Evolutionary conservation across 64 coral and sea anemone species (phyloP).

Genomic region (Dendrophyllia cribrosa): DNA sequence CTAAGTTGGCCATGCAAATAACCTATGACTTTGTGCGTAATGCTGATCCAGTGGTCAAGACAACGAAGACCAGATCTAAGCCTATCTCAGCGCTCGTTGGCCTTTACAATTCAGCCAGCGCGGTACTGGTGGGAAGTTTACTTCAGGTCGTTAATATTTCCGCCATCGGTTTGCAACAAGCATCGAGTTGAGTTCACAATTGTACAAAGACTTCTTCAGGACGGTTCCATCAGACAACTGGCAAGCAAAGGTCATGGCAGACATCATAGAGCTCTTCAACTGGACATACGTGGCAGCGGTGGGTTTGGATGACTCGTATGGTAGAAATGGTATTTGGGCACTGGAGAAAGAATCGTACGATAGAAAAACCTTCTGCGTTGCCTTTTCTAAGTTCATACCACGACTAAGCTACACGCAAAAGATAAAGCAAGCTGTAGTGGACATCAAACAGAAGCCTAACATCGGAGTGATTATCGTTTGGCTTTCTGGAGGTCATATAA

Average conservation of each 20-base stretch:
- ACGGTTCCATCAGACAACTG: slow-evolving; percentile 81
- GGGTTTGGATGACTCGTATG: slow-evolving; percentile 68
- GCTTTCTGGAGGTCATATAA: slow-evolving; percentile 26
- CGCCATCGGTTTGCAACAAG: slow-evolving; percentile 45
- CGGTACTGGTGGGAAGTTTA: slow-evolving; percentile 42
- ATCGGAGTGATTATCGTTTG: slow-evolving; percentile 44
- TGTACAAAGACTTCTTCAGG: slow-evolving; percentile 65
- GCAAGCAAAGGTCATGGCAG: slow-evolving; percentile 62
- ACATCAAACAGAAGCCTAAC: background rate
- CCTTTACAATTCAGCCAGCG: background rate
- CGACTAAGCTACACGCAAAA: background rate
- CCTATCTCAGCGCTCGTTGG: slow-evolving; percentile 20
- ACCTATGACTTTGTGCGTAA: background rate
- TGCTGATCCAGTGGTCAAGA: background rate
- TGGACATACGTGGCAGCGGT: background rate
- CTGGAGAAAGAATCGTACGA: slow-evolving; percentile 24
- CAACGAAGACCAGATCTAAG: background rate
- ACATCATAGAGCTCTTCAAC: too few species aligned
- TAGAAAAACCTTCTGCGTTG: slow-evolving; percentile 34
- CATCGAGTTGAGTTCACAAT: slow-evolving; percentile 6
- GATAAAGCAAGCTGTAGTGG: slow-evolving; percentile 24
- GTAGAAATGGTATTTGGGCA: slow-evolving; percentile 59
- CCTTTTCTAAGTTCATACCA: slow-evolving; percentile 25
- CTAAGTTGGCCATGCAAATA: background rate
- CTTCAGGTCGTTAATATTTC: background rate